Percentiles rank a stretch among this genome's conserved stretches.
phyloP scores from a whole-genome alignment of 2,888 invertebrate species.

The Mesorhabditis spiculigera region DNA sequence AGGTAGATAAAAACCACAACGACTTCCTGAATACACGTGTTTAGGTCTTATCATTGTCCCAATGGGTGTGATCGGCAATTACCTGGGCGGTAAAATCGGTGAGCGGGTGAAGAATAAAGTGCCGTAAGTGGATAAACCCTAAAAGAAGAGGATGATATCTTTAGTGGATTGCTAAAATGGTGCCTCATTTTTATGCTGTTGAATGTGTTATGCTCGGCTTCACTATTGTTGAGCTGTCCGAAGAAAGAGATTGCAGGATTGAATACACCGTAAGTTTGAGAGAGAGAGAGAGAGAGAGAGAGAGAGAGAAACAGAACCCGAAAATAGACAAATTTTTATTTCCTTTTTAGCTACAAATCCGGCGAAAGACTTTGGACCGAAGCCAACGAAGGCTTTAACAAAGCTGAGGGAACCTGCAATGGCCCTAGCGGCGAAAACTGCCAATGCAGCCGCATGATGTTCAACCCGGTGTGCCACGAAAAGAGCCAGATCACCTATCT shows the following conservation, averaged over 20 bases:
- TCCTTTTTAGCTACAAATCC: no score
- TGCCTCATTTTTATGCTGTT: constrained; percentile 17
- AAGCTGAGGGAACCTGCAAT: constrained; percentile 16
- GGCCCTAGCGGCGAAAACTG: constrained; percentile 22
- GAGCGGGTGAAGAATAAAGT: constrained; percentile 20
- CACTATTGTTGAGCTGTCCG: constrained; percentile 18
- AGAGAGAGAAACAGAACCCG: no score
- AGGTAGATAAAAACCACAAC: constrained; percentile 16
- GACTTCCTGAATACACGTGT: not conserved
- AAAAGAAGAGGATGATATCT: not conserved
- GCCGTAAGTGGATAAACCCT: constrained; percentile 10
- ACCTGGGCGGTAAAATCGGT: constrained; percentile 26
- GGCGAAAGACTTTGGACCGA: no score
- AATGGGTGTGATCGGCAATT: constrained; percentile 33
- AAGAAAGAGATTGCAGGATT: constrained; percentile 19
- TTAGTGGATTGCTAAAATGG: constrained; percentile 18
- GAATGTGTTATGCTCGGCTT: constrained; percentile 15
- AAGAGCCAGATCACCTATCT: constrained; percentile 26
- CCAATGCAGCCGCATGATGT: constrained; percentile 30
- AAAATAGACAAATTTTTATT: no score
- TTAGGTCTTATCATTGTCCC: constrained; percentile 39
- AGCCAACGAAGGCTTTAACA: not conserved
- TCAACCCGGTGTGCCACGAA: constrained; percentile 37
- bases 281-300: no score
- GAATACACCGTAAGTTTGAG: constrained; percentile 11